A percentile compares a stretch with the other conserved stretches of the same genome.
Conservation (phyloP, 2,113 vertebrate species). For the Xerus inauris region DNA sequence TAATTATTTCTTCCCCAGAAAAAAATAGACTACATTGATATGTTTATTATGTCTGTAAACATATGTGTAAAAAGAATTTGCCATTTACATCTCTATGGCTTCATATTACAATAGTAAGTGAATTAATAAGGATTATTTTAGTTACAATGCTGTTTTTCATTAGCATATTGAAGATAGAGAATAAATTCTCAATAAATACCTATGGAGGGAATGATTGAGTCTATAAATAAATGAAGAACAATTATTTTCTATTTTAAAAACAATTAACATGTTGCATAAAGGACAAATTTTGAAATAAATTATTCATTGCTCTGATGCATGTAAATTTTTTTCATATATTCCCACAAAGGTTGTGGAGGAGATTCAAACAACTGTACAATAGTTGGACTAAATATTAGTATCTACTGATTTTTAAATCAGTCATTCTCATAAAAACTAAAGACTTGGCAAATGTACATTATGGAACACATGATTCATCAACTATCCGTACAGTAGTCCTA, state of each 20-base stretch:
- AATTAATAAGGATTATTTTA: neutral
- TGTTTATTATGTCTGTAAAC: neutral
- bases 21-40: neutral
- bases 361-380: neutral
- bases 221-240: neutral
- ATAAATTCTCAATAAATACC: neutral
- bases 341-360: too few relatives aligned
- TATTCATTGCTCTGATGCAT: neutral
- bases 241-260: neutral
- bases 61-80: neutral
- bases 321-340: neutral
- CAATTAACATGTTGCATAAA: neutral
- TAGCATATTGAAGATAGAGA: neutral
- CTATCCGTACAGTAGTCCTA: neutral
- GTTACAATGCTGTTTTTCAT: neutral
- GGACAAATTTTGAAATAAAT: neutral
- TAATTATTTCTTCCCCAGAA: neutral
- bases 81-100: neutral
- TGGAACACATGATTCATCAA: neutral
- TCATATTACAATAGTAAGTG: neutral
- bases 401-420: neutral
- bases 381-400: neutral
- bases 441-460: neutral
- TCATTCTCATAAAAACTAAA: neutral
- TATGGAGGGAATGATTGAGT: neutral